Evolutionary conservation across 2,888 invertebrate species (phyloP), one percentile per base, ranked within the genome.

Genomic region (Polyploca ridens): DNA sequence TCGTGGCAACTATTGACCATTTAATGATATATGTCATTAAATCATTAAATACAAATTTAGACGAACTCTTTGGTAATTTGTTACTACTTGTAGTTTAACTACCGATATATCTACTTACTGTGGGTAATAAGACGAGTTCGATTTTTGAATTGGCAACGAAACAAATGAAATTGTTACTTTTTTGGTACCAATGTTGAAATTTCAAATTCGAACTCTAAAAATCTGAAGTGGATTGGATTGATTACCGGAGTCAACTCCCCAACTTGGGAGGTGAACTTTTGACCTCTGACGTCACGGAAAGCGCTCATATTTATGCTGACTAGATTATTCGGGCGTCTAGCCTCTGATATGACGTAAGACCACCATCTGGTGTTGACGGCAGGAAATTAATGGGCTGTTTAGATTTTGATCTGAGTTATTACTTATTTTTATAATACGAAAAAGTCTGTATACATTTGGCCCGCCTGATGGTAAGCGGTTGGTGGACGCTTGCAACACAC

Each of bases 1-100:
- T 35, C 38, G 59, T n/a, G 59, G 35, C 33, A 59, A 38, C n/a
- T 35, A 59, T 35, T 38, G 16, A 59, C 59, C 19, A n/a, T 16
- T 54, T 59, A 59, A 59, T 35, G n/a, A 16, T 14, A n/a, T 6
- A 59, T 59, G 59, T 59, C 35, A 35, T 59, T 35, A 59, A 59
- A n/a, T 58, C 33, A 58, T 58, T 58, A 58, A 58, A 58, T 33
- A 33, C 5, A 5, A 33, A 58, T 58, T 33, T 27, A 33, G n/a
- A 5, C 33, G 33, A 41, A 13, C 41, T 41, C 41, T 41, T 41
- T 41, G 41, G 13, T 41, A 41, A 13, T 13, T 41, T 41, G 13
- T 10, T 11, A 38, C 0, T 13, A 41, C 13, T 35, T 35, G 35
- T 35, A 35, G 13, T 41, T 38, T 0, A 38, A 10, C 38, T 38